Evolutionary conservation across 2,888 invertebrate genomes (phyloP).

Genomic region (Cyclophora albipunctata): DNA sequence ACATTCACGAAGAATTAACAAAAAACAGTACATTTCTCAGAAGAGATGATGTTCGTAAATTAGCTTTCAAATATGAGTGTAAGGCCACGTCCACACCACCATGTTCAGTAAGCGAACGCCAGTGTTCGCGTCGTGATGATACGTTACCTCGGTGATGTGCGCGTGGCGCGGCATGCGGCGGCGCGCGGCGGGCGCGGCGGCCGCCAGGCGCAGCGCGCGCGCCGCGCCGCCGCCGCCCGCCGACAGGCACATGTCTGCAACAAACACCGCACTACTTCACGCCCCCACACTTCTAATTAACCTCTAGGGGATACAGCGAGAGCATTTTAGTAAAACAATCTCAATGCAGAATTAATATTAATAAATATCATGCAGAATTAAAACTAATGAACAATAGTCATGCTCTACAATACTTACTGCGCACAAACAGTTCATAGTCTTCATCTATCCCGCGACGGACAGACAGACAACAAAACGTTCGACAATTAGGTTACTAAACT

Average conservation of each 20-base stretch:
- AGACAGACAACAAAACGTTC: slow-evolving; percentile 19
- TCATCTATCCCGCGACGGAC: slow-evolving; percentile 43
- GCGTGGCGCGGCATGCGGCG: slow-evolving; percentile 82
- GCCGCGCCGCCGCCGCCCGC: slow-evolving; percentile 79
- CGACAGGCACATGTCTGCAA: slow-evolving; percentile 43
- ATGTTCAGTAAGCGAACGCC: too few relatives aligned
- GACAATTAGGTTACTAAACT: slow-evolving; percentile 12
- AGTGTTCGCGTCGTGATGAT: too few relatives aligned
- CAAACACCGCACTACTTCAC: slow-evolving; percentile 3
- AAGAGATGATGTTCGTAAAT: too few relatives aligned
- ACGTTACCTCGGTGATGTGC: slow-evolving; percentile 72
- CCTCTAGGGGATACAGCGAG: background rate
- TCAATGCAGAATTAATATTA: too few relatives aligned
- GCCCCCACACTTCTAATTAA: background rate
- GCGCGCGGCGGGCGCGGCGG: slow-evolving; percentile 78
- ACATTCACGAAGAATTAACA: too few relatives aligned
- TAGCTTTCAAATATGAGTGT: too few relatives aligned
- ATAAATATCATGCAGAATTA: too few relatives aligned
- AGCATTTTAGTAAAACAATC: too few relatives aligned
- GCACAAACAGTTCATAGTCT: slow-evolving; percentile 45
- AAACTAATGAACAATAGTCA: slow-evolving; percentile 10
- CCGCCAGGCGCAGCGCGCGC: slow-evolving; percentile 78
- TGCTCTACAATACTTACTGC: slow-evolving; percentile 53
- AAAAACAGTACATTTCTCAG: too few relatives aligned
- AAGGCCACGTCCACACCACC: too few relatives aligned